Evolutionary conservation across 2,113 vertebrate species (phyloP), one percentile per base, ranked within the genome.

Genomic region (Melanerpes aurifrons): DNA sequence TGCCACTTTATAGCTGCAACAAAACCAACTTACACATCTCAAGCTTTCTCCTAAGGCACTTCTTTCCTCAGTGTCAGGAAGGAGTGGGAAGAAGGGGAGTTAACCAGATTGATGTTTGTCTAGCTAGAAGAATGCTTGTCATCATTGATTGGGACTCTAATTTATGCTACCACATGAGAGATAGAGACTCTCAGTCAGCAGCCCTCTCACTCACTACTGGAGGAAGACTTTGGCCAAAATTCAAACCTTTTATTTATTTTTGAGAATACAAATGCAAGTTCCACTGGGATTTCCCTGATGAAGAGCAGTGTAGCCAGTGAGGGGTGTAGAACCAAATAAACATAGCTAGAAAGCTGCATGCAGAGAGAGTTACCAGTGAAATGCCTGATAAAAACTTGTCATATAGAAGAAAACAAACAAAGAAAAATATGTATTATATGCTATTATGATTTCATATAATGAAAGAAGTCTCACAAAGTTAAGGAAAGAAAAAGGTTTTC

Each of bases 161-260:
- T 96, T 96, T 90, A 96, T 96, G 88, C 86, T 77, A 94, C 95
- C 91, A 86, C 88, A 87, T n/a, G 72, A 89, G 92, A 93, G 89
- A 90, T 28, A 93, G 89, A 83, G 82, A 31, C 20, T 93, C 91
- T 72, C 95, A 95, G 80, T 83, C 92, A 94, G 73, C 77, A 90
- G 25, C 62, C 68, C 59, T 86, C 66, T 78, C 0, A 0, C 58
- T 91, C 66, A 50, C 87, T 94, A 70, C 79, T 78, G 79, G 62
- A 86, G 86, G 48, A 90, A 93, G 54, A 72, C 18, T 94, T 53
- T 90, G 94, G 93, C 79, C 79, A 90, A 94, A 94, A 95, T 75
- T 96, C 85, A 95, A 94, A 78, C 24, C 25, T 80, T 56, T 58
- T 91, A 91, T 94, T 96, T 96, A 84, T 77, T 93, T 93, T 88